phyloP scores from a whole-genome alignment of 1,140 invertebrate genomes.

The Nasonia longicornis region DNA sequence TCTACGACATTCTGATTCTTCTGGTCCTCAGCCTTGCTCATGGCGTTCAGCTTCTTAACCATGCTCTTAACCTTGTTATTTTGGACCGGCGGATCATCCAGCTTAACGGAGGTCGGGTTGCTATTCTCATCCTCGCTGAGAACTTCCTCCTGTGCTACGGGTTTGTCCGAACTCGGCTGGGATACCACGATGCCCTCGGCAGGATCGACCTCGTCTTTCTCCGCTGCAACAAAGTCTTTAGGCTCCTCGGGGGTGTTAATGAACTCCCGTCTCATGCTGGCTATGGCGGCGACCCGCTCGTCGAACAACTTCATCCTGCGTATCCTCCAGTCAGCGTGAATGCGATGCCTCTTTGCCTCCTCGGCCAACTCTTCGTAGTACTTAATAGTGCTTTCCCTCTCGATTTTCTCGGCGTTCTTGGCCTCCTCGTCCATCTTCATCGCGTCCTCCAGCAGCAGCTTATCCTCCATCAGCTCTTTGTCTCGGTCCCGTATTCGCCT shows the following conservation, averaged over 20 bases:
- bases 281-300: conserved; percentile 63
- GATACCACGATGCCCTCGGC: neutral
- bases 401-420: conserved; percentile 52
- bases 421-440: conserved; percentile 56
- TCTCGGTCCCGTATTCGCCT: conserved; percentile 65
- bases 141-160: neutral
- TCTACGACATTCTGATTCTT: conserved; percentile 37
- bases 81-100: neutral
- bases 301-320: conserved; percentile 72
- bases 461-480: conserved; percentile 67
- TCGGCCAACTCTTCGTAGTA: conserved; percentile 72
- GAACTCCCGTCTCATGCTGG: conserved; percentile 22
- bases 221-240: neutral
- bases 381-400: conserved; percentile 67
- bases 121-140: conserved; percentile 48
- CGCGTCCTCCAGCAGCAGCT: conserved; percentile 64
- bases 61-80: conserved; percentile 33
- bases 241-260: conserved; percentile 17
- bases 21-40: conserved; percentile 6
- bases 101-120: conserved; percentile 36
- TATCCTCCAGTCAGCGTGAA: conserved; percentile 73
- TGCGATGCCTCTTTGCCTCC: conserved; percentile 70
- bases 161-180: neutral
- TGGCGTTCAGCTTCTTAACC: conserved; percentile 25
- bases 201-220: neutral